Evolutionary conservation across 2,888 invertebrate species (phyloP), one percentile per base, ranked within the genome.

Genomic region (Leptinotarsa rubiginosa): DNA sequence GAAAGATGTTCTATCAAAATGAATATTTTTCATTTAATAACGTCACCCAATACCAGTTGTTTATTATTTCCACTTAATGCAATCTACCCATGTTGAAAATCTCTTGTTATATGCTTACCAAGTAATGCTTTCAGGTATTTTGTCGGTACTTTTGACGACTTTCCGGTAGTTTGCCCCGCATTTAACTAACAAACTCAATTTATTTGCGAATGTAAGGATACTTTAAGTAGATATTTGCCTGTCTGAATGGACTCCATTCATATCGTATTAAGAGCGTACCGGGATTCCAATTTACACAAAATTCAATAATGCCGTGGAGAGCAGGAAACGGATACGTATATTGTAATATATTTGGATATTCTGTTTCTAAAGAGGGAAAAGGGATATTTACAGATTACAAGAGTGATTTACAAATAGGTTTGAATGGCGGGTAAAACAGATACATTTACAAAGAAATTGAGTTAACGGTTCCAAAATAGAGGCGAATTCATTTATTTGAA

Each of bases 171-270:
- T 67, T 31, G 52, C 31, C 16, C 50, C 41, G 49, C 52, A 67
- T 67, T 50, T 52, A 50, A 18, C 49, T 67, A 49, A 52, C 70
- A 71, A 71, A 56, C 69, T 50, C 65, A 62, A 54, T 71, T 70
- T 70, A 52, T 74, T 74, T 70, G 68, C 67, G 52, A 47, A 68
- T 67, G 50, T 52, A 22, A 50, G 15, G 67, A 67, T 52, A 52
- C 52, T 70, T 64, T 71, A 70, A 71, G 68, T 71, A 69, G 47
- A 69, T n/a, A 18, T 22, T 64, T 65, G 71, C 70, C 47, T 62
- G 62, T 52, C 47, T 67, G 62, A 70, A 62, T 70, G 18, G 52
- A 56, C 13, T 15, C 56, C 13, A 56, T 56, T 56, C 56, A 56
- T 56, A 56, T 56, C 56, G 56, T 56, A 56, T 56, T 56, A 56